Conservation (phyloP, 53 echinoderm and acorn worm genomes). For the Henricia sp. region DNA sequence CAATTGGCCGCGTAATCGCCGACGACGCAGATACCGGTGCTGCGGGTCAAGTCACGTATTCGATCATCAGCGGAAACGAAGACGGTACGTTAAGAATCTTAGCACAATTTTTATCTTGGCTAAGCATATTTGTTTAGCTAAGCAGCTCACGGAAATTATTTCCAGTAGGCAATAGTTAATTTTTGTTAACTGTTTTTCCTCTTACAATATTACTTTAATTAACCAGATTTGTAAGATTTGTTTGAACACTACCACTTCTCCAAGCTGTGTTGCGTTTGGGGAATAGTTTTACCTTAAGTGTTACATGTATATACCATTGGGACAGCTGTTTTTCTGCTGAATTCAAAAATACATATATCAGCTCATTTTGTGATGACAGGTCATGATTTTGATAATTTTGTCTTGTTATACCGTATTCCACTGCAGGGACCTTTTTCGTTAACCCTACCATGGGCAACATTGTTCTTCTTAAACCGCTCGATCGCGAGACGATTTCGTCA, state of each 20-base stretch:
- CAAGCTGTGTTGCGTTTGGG: too few relatives aligned
- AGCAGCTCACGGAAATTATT: too few relatives aligned
- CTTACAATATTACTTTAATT: too few relatives aligned
- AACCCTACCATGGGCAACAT: constrained; percentile 76
- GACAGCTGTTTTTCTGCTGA: background rate
- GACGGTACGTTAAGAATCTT: constrained; percentile 61
- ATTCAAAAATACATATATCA: too few relatives aligned
- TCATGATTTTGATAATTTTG: background rate
- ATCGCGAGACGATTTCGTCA: constrained; percentile 66
- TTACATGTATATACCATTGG: too few relatives aligned
- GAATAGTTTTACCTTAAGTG: too few relatives aligned
- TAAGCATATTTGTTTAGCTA: too few relatives aligned
- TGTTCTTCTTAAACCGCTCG: constrained; percentile 58
- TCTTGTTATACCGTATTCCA: background rate
- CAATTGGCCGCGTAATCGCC: constrained; percentile 75
- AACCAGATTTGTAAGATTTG: too few relatives aligned
- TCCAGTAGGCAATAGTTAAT: background rate
- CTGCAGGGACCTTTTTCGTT: constrained; percentile 73
- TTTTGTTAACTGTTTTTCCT: background rate
- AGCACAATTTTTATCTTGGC: too few relatives aligned
- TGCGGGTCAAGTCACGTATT: constrained; percentile 77
- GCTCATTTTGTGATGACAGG: background rate
- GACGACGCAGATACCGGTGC: constrained; percentile 72
- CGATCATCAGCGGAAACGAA: constrained; percentile 79
- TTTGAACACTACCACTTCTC: too few relatives aligned